These are phyloP conservation scores for Mongoloraphidia duomilia DNA, from an alignment of 2,888 invertebrate genomes.

Conservation along the genomic window DNA sequence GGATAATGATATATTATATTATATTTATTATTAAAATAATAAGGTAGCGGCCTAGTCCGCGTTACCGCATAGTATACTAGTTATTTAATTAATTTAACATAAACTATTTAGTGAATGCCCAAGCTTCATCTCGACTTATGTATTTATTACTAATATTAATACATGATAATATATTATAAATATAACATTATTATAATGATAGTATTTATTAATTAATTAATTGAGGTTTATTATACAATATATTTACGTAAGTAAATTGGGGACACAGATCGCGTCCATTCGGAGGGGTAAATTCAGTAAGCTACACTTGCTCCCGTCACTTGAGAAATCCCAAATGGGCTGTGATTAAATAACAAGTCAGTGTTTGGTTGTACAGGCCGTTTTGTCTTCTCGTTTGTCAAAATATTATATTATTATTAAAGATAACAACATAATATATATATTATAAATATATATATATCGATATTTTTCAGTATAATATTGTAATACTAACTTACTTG, in stretches of 20 bases:
- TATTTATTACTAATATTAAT: no score
- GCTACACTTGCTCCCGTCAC: slow-evolving; percentile 22
- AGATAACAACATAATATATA: not conserved
- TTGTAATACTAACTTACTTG: no score
- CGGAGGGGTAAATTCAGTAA: not conserved
- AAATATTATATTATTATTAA: slow-evolving; percentile 18
- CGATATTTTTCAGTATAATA: no score
- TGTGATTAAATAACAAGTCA: slow-evolving; percentile 56
- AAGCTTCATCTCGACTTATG: slow-evolving; percentile 33
- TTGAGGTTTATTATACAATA: not conserved
- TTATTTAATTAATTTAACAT: slow-evolving; percentile 47
- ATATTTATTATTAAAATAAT: not conserved
- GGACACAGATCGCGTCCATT: not conserved
- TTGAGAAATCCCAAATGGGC: slow-evolving; percentile 64
- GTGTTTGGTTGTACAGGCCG: slow-evolving; percentile 57
- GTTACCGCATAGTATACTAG: slow-evolving; percentile 39
- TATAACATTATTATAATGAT: no score
- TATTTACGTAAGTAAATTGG: slow-evolving; percentile 5
- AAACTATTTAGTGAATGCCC: slow-evolving; percentile 38
- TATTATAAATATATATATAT: not conserved
- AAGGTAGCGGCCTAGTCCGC: slow-evolving; percentile 16
- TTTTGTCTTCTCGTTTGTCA: slow-evolving; percentile 41
- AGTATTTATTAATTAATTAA: no score
- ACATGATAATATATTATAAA: no score
- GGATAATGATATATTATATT: no score